Base-by-base conservation (phyloP, 2,797 vertebrate genomes). In the Takifugu rubripes region DNA sequence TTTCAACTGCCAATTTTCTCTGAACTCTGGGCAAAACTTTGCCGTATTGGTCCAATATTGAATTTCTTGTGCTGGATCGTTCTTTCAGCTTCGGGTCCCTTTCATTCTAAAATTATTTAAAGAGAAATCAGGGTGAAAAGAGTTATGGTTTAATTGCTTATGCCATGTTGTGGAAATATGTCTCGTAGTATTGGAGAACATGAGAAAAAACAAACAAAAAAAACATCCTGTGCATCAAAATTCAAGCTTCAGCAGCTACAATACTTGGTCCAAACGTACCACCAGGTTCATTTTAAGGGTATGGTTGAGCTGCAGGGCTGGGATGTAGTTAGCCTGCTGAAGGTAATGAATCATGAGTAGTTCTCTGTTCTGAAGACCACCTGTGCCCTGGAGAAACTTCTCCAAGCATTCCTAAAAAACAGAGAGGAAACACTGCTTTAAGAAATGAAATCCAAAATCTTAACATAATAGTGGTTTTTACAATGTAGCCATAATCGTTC, bases 281-380 rank as follows among this genome's bases (percentile, higher is more conserved):
- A 45, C 80, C 43, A 92, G 77, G 80, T 90, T 93, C 58, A 86
- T 76, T 75, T 94, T 96, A 52, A 99, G 87, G 49, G 85, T 91
- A n/a, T 94, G 93, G 90, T 97, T 97, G 73, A 97, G 80, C 80
- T 93, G 94, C 49, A 98, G 86, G 1, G 96, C 96, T 75, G 94
- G 90, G 47, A 96, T 91, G 59, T 96, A 97, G 84, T 95, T 96
- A 63, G 95, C 92, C 81, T 92, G 93, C 68, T 97, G 96, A 60
- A 98, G 91, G 74, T 94, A 94, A 80, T 98, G 95, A 51, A 97
- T 92, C 89, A 98, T 88, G 49, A 97, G 91, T 60, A 96, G 90
- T 74, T 98, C 95, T 7, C 88, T 83, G 79, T 96, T 97, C 74
- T 93, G 92, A 63, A 93, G 88, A 69, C 89, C 93, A 7, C 93